Base-by-base conservation (phyloP, 2,797 vertebrate species). In the Liasis olivaceus region DNA sequence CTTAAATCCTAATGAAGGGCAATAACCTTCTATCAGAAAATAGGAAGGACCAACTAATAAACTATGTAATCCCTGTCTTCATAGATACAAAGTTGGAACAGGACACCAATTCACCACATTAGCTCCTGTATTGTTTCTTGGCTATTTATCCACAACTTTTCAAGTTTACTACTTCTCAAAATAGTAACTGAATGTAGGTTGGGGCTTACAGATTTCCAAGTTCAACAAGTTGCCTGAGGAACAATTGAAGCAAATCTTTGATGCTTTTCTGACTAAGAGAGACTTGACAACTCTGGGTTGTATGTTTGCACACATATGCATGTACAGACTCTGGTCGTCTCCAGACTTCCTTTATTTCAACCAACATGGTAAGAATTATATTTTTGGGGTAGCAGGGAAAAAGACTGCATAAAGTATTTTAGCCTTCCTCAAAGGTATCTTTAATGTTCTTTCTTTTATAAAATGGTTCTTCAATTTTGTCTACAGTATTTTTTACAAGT, bases 31-130 rank as follows among this genome's bases (percentile, higher is more conserved):
- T 85, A 85, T 26, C 42, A 63, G 94, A 87, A 91, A 47, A 86
- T 92, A 84, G 51, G 93, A 93, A 91, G 62, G 54, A 90, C 91
- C 94, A 95, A 5, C 6, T 9, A 92, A 63, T 89, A 92, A 87
- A 92, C 91, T 66, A 13, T 60, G 20, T 54, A 56, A 26, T 28
- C 11, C 20, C 51, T 85, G 89, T 36, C 47, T 87, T 90, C 92
- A 72, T 59, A 22, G 92, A 90, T 64, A 87, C 47, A 24, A 0
- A 84, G 42, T n/a, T 0, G 51, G 1, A 95, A 64, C 91, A 81
- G 77, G 8, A 86, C 31, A 89, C 36, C 28, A 85, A 8, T 47
- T n/a, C 31, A 87, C 64, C 89, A 86, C 28, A 56, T 60, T 4
- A 89, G 56, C 31, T 5, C 0, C 77, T 9, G 13, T 92, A 84